Evolutionary conservation across 2,888 invertebrate species (phyloP), one percentile per base, ranked within the genome.

Genomic region (Byasa hedistus): DNA sequence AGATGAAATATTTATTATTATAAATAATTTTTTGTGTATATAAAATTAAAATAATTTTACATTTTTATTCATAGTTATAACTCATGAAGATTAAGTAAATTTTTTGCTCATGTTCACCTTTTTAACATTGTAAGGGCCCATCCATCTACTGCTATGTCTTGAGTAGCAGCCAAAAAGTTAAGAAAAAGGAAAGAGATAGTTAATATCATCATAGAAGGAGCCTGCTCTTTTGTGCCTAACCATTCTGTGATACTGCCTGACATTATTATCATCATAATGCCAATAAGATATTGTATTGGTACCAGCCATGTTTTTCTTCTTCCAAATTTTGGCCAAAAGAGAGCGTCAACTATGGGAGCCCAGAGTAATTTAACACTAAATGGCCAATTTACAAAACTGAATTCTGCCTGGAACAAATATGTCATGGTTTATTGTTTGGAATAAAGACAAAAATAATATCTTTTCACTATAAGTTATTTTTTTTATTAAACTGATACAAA

Each of bases 41-140:
- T 44, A 4, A 17, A n/a, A n/a, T n/a, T 15, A 15, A 15, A 44
- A 19, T 15, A 15, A 15, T 19, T 15, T 17, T 17, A 15, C 2
- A 17, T 15, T 44, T 17, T 44, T 44, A 10, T 19, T 36, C n/a
- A 36, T n/a, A 32, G 3, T 21, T 57, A 57, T 12, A 56, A 60
- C 4, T 19, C 44, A 19, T 44, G 44, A n/a, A n/a, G n/a, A n/a
- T n/a, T n/a, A 39, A 21, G 3, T 10, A 21, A 21, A 52, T 44
- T 24, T 22, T 48, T 32, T 65, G 3, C 39, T 60, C 58, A 60
- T 44, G 3, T 55, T 48, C 22, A 97, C 95, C 97, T 96, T 79
- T 98, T 97, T 2, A 99, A 92, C 98, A 99, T 99, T 0, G 99
- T 99, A 17, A 99, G 92, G 0, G 99, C 99, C 99, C 99, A 99